These are phyloP conservation scores for Phalera bucephala DNA, from an alignment of 2,888 invertebrate species.

Conservation along the genomic window DNA sequence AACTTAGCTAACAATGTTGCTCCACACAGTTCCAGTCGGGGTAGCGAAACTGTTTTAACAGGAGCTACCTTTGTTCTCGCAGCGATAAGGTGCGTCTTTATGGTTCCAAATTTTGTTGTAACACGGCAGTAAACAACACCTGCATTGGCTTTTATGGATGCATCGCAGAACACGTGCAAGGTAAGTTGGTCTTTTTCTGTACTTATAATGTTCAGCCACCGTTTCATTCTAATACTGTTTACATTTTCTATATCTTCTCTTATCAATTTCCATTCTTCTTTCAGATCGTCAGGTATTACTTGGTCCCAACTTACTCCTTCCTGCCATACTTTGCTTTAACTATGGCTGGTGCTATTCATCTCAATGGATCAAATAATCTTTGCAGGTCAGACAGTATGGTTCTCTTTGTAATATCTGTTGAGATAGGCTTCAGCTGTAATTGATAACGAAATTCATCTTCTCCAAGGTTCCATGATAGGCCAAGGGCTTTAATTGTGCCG, in stretches of 20 bases:
- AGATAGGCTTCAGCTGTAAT: conserved; percentile 1
- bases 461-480: conserved; percentile 5
- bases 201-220: conserved; percentile 7
- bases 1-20: conserved; percentile 22
- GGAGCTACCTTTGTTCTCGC: conserved; percentile 33
- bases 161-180: conserved; percentile 23
- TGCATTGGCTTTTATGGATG: conserved; percentile 22
- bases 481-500: conserved; percentile 4
- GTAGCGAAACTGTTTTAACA: conserved; percentile 25
- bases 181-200: conserved; percentile 2
- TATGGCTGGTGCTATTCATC: conserved; percentile 26
- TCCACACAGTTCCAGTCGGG: conserved; percentile 28
- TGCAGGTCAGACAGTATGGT: conserved; percentile 21
- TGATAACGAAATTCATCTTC: conserved; percentile 16
- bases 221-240: conserved; percentile 3
- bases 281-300: conserved; percentile 9
- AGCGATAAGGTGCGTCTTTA: conserved; percentile 18
- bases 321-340: conserved; percentile 17
- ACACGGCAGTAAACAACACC: conserved; percentile 24
- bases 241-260: conserved; percentile 6
- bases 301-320: conserved; percentile 21
- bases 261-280: conserved; percentile 17
- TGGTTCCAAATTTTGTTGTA: conserved; percentile 4
- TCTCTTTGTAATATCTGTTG: conserved; percentile 25
- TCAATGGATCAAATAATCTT: conserved; percentile 19